These are phyloP conservation scores for Drosophila multiciliata DNA, from an alignment of 2,888 invertebrate genomes.

Conservation along the genomic window DNA sequence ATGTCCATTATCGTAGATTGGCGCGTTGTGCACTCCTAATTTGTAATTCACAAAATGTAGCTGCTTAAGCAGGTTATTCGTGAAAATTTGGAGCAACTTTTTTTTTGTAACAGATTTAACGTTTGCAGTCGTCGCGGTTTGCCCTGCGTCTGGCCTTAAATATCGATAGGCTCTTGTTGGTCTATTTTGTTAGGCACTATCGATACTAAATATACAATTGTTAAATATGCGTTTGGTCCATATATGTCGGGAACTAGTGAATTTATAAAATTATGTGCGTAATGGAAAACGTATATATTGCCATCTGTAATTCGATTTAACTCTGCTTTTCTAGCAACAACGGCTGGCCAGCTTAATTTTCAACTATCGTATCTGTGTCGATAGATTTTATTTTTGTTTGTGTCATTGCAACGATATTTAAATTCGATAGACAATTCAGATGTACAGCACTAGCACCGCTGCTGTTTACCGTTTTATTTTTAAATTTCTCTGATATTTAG, in stretches of 20 bases:
- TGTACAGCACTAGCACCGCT: conserved; percentile 44
- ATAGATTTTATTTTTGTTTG: not conserved
- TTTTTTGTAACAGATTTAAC: not conserved
- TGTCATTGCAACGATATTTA: not conserved
- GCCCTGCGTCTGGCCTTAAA: not conserved
- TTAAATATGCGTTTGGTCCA: not conserved
- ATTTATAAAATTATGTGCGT: not conserved
- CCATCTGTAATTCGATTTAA: too few species aligned
- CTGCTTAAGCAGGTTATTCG: not conserved
- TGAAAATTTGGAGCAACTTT: not conserved
- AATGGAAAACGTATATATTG: not conserved
- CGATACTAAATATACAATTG: not conserved
- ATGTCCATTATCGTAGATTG: conserved; percentile 47
- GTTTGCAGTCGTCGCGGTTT: conserved; percentile 14
- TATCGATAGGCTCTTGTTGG: conserved; percentile 17
- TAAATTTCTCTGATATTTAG: not conserved
- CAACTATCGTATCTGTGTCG: not conserved
- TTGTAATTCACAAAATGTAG: not conserved
- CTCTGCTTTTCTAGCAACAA: not conserved
- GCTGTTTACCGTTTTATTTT: conserved; percentile 43
- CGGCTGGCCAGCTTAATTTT: not conserved
- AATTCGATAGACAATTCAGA: not conserved
- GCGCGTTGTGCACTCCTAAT: conserved; percentile 14
- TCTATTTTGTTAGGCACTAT: not conserved
- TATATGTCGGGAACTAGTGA: too few species aligned